A percentile compares a stretch with the other conserved stretches of the same genome.
These are phyloP conservation scores for Zygaena filipendulae DNA, from an alignment of 2,888 invertebrate genomes.

Conservation along the genomic window DNA sequence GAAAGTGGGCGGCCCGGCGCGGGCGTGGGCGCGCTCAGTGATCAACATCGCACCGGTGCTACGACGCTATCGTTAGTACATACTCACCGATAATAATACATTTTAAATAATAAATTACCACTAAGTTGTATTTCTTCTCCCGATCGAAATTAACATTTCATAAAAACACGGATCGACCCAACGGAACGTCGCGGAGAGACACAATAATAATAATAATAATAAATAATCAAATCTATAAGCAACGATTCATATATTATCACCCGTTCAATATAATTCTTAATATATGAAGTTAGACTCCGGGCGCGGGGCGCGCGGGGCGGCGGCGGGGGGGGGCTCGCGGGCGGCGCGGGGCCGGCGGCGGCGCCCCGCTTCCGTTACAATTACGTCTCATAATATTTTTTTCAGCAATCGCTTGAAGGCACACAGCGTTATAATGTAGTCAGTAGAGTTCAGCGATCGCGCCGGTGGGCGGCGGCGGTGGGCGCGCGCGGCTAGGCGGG, in stretches of 20 bases:
- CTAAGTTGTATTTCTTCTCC: slow-evolving; percentile 68
- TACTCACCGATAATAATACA: slow-evolving; percentile 51
- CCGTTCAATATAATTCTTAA: slow-evolving; percentile 67
- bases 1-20: slow-evolving; percentile 12
- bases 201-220: slow-evolving; percentile 50
- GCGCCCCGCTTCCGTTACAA: slow-evolving; percentile 56
- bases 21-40: slow-evolving; percentile 33
- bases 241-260: slow-evolving; percentile 70
- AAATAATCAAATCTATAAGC: slow-evolving; percentile 62
- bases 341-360: slow-evolving; percentile 47
- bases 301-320: slow-evolving; percentile 44
- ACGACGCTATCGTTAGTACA: slow-evolving; percentile 54
- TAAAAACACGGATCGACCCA: slow-evolving; percentile 65
- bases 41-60: slow-evolving; percentile 61
- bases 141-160: slow-evolving; percentile 66
- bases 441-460: slow-evolving; percentile 62
- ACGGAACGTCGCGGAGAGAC: slow-evolving; percentile 63
- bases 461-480: slow-evolving; percentile 40
- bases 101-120: slow-evolving; percentile 55
- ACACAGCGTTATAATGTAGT: slow-evolving; percentile 80
- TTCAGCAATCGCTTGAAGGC: slow-evolving; percentile 85
- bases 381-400: slow-evolving; percentile 66
- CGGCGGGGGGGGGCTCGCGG: slow-evolving; percentile 49
- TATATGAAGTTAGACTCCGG: slow-evolving; percentile 65
- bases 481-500: slow-evolving; percentile 77